Evolutionary conservation across 1,140 invertebrate genomes (phyloP), one percentile per base, ranked within the genome.

Genomic region (Helicorthomorpha holstii): DNA sequence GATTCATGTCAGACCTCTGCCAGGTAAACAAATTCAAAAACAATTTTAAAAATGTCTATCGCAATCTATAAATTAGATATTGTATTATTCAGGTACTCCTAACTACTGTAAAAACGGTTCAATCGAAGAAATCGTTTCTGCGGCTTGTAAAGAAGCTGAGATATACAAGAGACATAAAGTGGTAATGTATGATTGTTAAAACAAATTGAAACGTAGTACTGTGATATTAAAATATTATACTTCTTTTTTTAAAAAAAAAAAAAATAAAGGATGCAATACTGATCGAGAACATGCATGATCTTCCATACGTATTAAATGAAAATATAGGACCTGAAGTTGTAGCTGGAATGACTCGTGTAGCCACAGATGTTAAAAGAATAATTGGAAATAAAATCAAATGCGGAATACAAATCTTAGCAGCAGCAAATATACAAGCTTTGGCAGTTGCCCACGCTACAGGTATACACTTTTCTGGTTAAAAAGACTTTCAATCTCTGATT

Each of bases 211-310:
- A 12, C 16, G n/a, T 22, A 23, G 7, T 16, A 47, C 12, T 50
- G n/a, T n/a, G n/a, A n/a, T n/a, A n/a, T n/a, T n/a, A n/a, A n/a
- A n/a, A 50, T 1, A 12, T n/a, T 34, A 16, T 55, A n/a, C 42
- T 47, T 46, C 27, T 41, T 54, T 50, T 21, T 54, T 48, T 56
- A 26, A 34, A 27, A 34, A 41, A 58, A 10, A 22, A 42, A 51
- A 23, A 34, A 53, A 4, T 48, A 19, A 53, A 86, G 83, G 81
- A 88, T 69, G 81, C 73, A 21, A 65, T 90, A 1, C 62, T 89
- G 12, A 64, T 91, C 1, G 87, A 90, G 68, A 90, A 90, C 62
- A 90, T 89, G 85, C 75, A 86, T 62, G 87, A 90, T 63, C 61
- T 85, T 16, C 87, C 85, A 0, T 90, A 90, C 59, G 56, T 81